Evolutionary conservation across 1,140 invertebrate species (phyloP).

Genomic region (Drosophila mauritiana): DNA sequence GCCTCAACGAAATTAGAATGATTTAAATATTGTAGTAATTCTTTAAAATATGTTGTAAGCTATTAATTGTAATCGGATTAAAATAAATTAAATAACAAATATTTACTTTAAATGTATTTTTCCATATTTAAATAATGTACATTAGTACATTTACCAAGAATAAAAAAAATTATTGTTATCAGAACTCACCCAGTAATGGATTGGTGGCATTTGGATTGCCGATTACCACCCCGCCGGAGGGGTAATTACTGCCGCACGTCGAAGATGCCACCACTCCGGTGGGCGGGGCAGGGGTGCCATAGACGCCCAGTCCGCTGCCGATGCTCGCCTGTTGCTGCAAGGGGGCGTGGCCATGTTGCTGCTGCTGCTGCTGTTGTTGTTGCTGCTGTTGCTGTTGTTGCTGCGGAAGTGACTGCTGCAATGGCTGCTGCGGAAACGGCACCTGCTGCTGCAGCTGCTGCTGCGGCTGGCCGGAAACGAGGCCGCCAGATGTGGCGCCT

Average conservation of each 20-base stretch:
- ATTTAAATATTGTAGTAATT: too few relatives aligned
- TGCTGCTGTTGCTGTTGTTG: slow-evolving; percentile 36
- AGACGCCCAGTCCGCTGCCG: slow-evolving; percentile 58
- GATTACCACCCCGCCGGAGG: slow-evolving; percentile 75
- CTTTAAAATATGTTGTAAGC: too few relatives aligned
- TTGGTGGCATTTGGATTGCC: slow-evolving; percentile 81
- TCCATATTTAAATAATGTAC: too few relatives aligned
- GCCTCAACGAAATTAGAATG: too few relatives aligned
- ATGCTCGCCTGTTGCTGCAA: slow-evolving; percentile 69
- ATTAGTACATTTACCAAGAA: background rate
- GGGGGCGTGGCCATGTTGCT: slow-evolving; percentile 53
- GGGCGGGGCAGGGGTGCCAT: slow-evolving; percentile 61
- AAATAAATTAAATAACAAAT: too few relatives aligned
- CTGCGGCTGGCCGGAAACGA: slow-evolving; percentile 34
- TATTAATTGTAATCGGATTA: too few relatives aligned
- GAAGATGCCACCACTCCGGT: slow-evolving; percentile 45
- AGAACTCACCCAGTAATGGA: slow-evolving; percentile 79
- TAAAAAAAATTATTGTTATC: background rate
- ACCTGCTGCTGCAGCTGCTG: slow-evolving; percentile 3
- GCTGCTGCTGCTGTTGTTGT: slow-evolving; percentile 52
- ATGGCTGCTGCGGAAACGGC: slow-evolving; percentile 21
- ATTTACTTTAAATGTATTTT: too few relatives aligned
- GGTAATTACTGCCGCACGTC: slow-evolving; percentile 59
- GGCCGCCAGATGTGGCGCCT: slow-evolving; percentile 24
- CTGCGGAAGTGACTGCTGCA: slow-evolving; percentile 29